Evolutionary conservation across 2,888 invertebrate genomes (phyloP).

Genomic region (Escarpia spicata): DNA sequence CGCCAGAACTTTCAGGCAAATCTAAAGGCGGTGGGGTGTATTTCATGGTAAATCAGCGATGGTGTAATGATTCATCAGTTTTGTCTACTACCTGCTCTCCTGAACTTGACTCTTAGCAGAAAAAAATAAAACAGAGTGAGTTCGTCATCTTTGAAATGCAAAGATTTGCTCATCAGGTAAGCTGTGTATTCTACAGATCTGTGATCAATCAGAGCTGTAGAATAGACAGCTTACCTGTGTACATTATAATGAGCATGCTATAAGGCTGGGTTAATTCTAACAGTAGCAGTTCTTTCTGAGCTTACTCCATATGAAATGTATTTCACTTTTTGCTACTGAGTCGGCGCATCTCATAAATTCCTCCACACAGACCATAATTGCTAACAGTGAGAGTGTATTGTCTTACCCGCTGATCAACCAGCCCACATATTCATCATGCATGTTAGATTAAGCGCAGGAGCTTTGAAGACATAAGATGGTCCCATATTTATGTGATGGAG

Average conservation of each 20-base stretch:
- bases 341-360: not conserved
- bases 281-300: not conserved
- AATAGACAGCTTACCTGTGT: not conserved
- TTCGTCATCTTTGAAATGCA: no score
- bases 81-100: no score
- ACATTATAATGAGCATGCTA: not conserved
- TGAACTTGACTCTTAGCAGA: no score
- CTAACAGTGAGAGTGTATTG: not conserved
- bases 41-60: no score
- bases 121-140: no score
- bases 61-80: no score
- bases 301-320: not conserved
- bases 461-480: not conserved
- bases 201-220: not conserved
- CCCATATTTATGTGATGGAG: not conserved
- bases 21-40: no score
- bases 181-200: no score
- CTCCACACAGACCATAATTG: not conserved
- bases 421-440: not conserved
- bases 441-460: not conserved
- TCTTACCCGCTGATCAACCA: not conserved
- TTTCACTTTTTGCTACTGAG: not conserved
- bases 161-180: no score
- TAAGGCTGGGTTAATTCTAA: not conserved
- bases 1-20: no score